Evolutionary conservation across 2,888 invertebrate genomes (phyloP), one percentile per base, ranked within the genome.

Genomic region (Phorcus lineatus): DNA sequence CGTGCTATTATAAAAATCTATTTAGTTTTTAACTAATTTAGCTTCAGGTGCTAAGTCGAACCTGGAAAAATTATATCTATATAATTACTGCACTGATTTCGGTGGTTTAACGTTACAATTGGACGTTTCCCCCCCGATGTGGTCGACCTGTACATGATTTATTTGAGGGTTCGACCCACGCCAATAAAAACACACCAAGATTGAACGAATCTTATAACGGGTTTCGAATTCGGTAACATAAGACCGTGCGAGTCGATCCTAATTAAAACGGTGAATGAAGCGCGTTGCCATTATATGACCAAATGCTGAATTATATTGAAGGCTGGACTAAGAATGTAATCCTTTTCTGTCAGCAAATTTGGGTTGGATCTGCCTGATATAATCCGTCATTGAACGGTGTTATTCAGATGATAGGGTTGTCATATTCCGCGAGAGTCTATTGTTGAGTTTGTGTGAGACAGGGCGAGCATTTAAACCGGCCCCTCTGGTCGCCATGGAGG

Each of bases 351-450:
- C 70, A 70, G 31, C 36, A 31, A 36, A 70, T 70, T 31, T 70
- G 70, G 70, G 19, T 31, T n/a, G 70, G 36, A 36, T 70, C 70
- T 28, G 28, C 40, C 70, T 70, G 70, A 70, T 70, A 70, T 70
- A 70, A 70, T 70, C 70, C 70, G 70, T 70, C 70, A 70, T 70
- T 70, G 70, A 70, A 70, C 70, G 70, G 36, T 36, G 36, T 70
- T 53, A 76, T 36, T 53, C 55, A 24, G 76, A 24, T n/a, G 78
- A 74, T 28, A 76, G 78, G 19, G 52, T 67, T 80, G 75, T 66
- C 66, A 62, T 76, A 76, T 22, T 75, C 24, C 9, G 53, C 13
- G 17, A 53, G 17, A 74, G 52, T 55, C 36, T 76, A 76, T 76
- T 55, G 40, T 55, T 28, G 31, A 17, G 28, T 53, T 55, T n/a